Evolutionary conservation across 2,113 vertebrate species (phyloP), one percentile per base, ranked within the genome.

Genomic region (Amphilophus citrinellus): DNA sequence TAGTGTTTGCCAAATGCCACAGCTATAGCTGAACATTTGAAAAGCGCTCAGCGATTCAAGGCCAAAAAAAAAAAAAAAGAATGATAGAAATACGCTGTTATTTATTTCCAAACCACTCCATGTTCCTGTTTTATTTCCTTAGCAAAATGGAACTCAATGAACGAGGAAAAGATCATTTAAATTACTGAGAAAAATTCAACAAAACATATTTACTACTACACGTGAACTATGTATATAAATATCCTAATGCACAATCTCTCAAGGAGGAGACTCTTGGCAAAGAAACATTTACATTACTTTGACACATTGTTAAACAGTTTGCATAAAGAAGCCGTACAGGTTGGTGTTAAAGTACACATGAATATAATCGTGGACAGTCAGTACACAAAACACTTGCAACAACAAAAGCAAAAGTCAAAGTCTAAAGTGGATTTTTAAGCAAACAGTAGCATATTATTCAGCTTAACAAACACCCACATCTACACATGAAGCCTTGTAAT

Each of bases 1-100:
- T 56, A 79, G 32, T 62, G 79, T 60, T 79, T 2, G 2, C 77
- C 56, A 84, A 71, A 89, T 84, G 82, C 83, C 84, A 82, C 59
- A 82, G 58, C 22, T 76, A 22, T 53, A 18, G 76, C 61, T 63
- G 62, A 68, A 50, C 61, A 68, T 44, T 39, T 76, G 68, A 82
- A 77, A 68, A 62, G 32, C 2, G 1, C 63, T 63, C 9, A 9
- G 6, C 10, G 20, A 50, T 65, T 83, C 27, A 84, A 75, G 39
- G 42, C 68, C 32, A 53, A 57, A 68, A 8, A 37, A 39, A 39
- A 39, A 39, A 39, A 39, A 3, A 39, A 39, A 39, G 73, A 77
- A 77, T 24, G 18, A 76, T 18, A 15, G 27, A 82, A 62, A 80
- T 76, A 18, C 1, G 84, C 6, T n/a, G 59, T 79, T 89, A 17